Percentiles rank a stretch among this genome's conserved stretches.
Evolutionary conservation across 1,140 invertebrate genomes (phyloP).

Genomic region (Mamestra configurata): DNA sequence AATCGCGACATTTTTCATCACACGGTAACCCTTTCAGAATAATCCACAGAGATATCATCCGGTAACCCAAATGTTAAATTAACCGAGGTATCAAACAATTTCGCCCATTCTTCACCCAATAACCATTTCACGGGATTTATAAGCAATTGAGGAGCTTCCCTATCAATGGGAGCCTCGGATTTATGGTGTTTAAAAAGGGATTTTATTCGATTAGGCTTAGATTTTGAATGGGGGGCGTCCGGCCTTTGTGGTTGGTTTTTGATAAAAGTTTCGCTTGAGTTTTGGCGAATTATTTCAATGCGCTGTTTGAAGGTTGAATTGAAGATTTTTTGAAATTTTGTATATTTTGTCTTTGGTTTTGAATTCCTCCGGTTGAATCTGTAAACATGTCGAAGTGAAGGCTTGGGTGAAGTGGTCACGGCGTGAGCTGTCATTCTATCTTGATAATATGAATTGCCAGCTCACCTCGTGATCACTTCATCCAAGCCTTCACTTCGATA

Average conservation of each 20-base stretch:
- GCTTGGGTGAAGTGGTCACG: too few relatives aligned
- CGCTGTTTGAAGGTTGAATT: too few relatives aligned
- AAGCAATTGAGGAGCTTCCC: constrained; percentile 46
- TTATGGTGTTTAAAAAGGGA: constrained; percentile 45
- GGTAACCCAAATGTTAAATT: constrained; percentile 46
- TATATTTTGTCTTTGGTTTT: too few relatives aligned
- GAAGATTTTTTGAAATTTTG: too few relatives aligned
- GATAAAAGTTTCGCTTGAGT: background rate
- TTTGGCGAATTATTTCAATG: background rate
- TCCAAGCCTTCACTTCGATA: too few relatives aligned
- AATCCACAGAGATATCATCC: constrained; percentile 19
- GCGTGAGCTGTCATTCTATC: too few relatives aligned
- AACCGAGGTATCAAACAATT: constrained; percentile 45
- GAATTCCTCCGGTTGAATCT: too few relatives aligned
- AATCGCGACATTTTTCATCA: background rate
- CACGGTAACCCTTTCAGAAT: constrained; percentile 1
- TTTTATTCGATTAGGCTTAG: constrained; percentile 46
- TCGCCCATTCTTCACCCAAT: constrained; percentile 52
- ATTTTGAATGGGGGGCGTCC: background rate
- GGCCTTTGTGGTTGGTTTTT: background rate
- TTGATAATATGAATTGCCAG: too few relatives aligned
- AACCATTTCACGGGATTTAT: constrained; percentile 51
- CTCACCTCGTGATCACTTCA: too few relatives aligned
- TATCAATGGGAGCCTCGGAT: constrained; percentile 35
- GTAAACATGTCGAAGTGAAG: too few relatives aligned